A percentile compares a stretch with the other conserved stretches of the same genome.
Conservation (phyloP, 2,113 vertebrate genomes). For the Pomatostomus ruficeps region DNA sequence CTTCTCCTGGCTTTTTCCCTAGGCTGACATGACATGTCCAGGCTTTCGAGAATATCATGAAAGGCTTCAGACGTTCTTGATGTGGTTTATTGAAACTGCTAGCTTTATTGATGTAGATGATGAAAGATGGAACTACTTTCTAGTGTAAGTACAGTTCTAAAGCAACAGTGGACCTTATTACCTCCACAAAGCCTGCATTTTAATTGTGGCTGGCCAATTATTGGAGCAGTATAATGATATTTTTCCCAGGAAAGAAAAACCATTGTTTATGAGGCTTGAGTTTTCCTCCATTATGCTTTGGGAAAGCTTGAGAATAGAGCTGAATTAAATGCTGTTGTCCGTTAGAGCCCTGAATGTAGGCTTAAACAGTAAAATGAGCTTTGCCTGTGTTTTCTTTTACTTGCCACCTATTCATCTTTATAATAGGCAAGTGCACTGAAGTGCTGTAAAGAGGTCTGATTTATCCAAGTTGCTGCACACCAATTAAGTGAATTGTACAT, state of each 20-base stretch:
- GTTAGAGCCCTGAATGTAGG: slow-evolving; percentile 96
- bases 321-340: slow-evolving; percentile 99
- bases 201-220: slow-evolving; percentile 97
- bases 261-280: slow-evolving; percentile 97
- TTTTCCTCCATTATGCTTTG: slow-evolving; percentile 89
- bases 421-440: slow-evolving; percentile 99
- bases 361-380: slow-evolving; percentile 99
- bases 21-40: slow-evolving; percentile 90
- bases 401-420: slow-evolving; percentile 97
- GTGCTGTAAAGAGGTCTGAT: slow-evolving; percentile 99
- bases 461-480: slow-evolving; percentile 98
- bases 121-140: slow-evolving; percentile 99
- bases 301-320: slow-evolving; percentile 89
- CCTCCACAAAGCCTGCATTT: slow-evolving; percentile 79
- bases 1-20: slow-evolving; percentile 78
- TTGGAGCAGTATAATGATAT: slow-evolving; percentile 95
- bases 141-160: slow-evolving; percentile 94
- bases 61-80: slow-evolving; percentile 98
- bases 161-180: slow-evolving; percentile 84
- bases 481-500: slow-evolving; percentile 99
- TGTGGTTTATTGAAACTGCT: slow-evolving; percentile 99
- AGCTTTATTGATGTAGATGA: slow-evolving; percentile 98
- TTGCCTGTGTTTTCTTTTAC: slow-evolving; percentile 99
- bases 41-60: slow-evolving; percentile 97
- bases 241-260: slow-evolving; percentile 88